phyloP scores from a whole-genome alignment of 2,113 vertebrate genomes.

The Paraplagusia blochii region DNA sequence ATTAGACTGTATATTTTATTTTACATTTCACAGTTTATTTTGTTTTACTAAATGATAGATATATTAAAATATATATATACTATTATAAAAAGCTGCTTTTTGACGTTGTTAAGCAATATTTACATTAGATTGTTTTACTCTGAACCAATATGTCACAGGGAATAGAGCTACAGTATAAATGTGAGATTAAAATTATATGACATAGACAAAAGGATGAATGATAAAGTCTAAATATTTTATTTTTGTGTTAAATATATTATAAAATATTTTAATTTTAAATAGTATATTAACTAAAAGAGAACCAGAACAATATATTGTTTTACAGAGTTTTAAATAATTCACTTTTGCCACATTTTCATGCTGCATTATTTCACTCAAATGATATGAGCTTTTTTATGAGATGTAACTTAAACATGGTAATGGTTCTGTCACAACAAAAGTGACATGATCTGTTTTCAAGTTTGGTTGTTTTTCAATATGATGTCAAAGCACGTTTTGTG shows the following conservation, averaged over 20 bases:
- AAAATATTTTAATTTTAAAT: constrained; percentile 20
- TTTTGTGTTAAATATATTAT: constrained; percentile 25
- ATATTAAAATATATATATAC: constrained; percentile 30
- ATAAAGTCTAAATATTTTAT: constrained; percentile 11
- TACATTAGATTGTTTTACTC: constrained; percentile 33
- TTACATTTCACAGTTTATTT: constrained; percentile 69
- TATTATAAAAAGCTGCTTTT: constrained; percentile 17
- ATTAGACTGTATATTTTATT: constrained; percentile 62
- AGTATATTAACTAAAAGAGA: constrained; percentile 5
- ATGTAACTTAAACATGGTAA: constrained; percentile 51
- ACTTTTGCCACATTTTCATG: not conserved
- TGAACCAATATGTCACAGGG: constrained; percentile 31
- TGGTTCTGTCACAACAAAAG: constrained; percentile 34
- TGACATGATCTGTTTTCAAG: constrained; percentile 21
- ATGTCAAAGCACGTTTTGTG: constrained; percentile 65
- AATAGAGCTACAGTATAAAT: constrained; percentile 34
- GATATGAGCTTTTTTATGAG: constrained; percentile 31
- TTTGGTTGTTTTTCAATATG: constrained; percentile 32
- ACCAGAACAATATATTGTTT: constrained; percentile 4
- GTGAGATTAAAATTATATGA: constrained; percentile 30
- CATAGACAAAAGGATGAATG: constrained; percentile 17
- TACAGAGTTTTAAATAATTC: not conserved
- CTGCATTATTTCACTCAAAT: constrained; percentile 18
- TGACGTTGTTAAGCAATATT: constrained; percentile 57
- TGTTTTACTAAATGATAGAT: constrained; percentile 64